phyloP scores from a whole-genome alignment of 2,888 invertebrate genomes.

The Ophioninae sp. region DNA sequence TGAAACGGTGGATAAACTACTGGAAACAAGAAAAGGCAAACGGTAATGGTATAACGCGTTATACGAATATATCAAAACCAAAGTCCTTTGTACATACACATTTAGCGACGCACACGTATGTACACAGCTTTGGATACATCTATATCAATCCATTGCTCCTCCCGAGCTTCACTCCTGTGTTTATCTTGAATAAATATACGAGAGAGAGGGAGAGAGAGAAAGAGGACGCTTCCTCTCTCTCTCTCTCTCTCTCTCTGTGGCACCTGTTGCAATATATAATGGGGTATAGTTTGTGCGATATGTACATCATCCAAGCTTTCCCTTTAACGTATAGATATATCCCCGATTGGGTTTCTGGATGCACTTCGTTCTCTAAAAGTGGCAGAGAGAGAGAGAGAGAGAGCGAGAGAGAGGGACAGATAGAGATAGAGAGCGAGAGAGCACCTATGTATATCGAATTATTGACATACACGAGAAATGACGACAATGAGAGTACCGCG shows the following conservation, averaged over 20 bases:
- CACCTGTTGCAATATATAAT: slow-evolving; percentile 66
- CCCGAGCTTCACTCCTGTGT: slow-evolving; percentile 48
- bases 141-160: slow-evolving; percentile 19
- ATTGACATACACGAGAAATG: slow-evolving; percentile 64
- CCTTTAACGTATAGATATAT: slow-evolving; percentile 22
- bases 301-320: slow-evolving; percentile 45
- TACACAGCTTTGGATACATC: not conserved
- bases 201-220: no score
- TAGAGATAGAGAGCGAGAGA: not conserved
- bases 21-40: slow-evolving; percentile 42
- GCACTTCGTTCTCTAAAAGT: slow-evolving; percentile 19
- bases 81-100: slow-evolving; percentile 17
- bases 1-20: slow-evolving; percentile 60
- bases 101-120: not conserved
- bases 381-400: no score
- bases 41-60: slow-evolving; percentile 22
- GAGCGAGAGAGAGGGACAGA: slow-evolving; percentile 2
- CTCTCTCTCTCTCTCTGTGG: slow-evolving; percentile 53
- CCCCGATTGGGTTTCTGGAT: slow-evolving; percentile 31
- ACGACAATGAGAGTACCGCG: slow-evolving; percentile 56
- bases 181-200: slow-evolving; percentile 64
- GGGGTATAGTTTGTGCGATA: slow-evolving; percentile 47
- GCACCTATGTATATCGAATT: slow-evolving; percentile 64
- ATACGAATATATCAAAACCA: slow-evolving; percentile 25
- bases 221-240: slow-evolving; percentile 34